Base-by-base conservation (phyloP, 1,140 invertebrate genomes). In the Caenorhabditis latens region DNA sequence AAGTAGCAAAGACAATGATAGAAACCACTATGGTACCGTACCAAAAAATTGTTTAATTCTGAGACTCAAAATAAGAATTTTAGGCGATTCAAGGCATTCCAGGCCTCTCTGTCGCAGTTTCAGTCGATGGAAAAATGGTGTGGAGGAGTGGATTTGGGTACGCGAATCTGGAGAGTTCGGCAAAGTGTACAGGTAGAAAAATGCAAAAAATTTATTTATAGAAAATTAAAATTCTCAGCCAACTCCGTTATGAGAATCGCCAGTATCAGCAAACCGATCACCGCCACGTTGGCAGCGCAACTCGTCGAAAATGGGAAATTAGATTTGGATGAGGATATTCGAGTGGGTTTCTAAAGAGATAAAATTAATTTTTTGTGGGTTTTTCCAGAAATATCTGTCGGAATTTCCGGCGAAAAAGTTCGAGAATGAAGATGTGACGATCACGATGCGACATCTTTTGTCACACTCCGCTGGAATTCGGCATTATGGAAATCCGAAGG, bases 261-360 rank as follows among this genome's bases (percentile, higher is more conserved):
- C 50, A 95, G 94, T 89, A 95, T 95, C 83, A 94, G 94, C 89
- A 95, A 95, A 90, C 90, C 94, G 63, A 93, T 95, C 57, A 95
- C 95, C 19, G 94, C 94, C 91, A 92, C 93, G 42, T 86, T 93
- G n/a, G 93, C 94, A 84, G 95, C 93, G 32, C 94, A 94, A 90
- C 89, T 95, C 7, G 92, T 93, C 90, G 94, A 95, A 90, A 91
- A 93, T 79, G 94, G 94, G 5, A 93, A 93, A 88, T 89, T 95
- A 55, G 94, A 95, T 90, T 90, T 95, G 24, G 95, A 95, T 89
- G 92, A 93, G 88, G 93, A 94, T 19, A 93, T 95, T 43, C 93
- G 94, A 87, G 92, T 94, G 8, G 21, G 19, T 5, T 43, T 13
- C 48, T n/a, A n/a, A n/a, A n/a, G n/a, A n/a, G n/a, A n/a, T n/a